Conservation (phyloP, 2,797 vertebrate species). For the Pitangus sulphuratus region DNA sequence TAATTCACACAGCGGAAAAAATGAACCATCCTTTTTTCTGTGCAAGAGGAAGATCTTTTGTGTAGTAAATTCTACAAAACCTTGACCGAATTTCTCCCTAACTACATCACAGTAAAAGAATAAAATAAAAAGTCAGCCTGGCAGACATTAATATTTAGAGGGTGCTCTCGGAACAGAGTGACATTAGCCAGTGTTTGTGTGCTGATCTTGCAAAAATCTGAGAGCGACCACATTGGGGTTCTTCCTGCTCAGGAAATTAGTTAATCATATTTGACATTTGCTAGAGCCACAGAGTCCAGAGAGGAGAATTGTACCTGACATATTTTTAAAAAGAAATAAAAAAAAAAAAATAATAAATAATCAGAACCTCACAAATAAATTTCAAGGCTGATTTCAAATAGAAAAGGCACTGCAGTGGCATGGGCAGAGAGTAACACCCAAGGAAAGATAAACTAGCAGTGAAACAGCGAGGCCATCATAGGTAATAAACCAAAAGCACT, state of each 20-base stretch:
- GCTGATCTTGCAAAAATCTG: conserved; percentile 49
- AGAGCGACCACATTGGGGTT: not conserved
- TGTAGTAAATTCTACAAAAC: not conserved
- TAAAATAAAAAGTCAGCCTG: not conserved
- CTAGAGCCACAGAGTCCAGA: not conserved
- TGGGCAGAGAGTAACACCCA: not conserved
- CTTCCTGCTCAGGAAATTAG: conserved; percentile 10
- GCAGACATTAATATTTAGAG: conserved; percentile 20
- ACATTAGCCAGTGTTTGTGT: not conserved
- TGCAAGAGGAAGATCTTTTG: not conserved
- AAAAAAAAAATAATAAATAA: not conserved
- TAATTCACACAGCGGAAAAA: not conserved
- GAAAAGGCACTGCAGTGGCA: not conserved
- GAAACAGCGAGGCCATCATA: not conserved
- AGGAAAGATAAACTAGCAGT: not conserved
- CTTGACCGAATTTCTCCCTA: not conserved
- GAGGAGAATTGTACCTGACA: not conserved
- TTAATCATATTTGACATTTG: conserved; percentile 23
- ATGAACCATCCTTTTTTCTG: not conserved
- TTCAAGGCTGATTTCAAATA: conserved; percentile 1
- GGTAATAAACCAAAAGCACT: conserved; percentile 19
- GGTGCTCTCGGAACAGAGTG: not conserved
- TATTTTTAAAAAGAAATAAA: not conserved
- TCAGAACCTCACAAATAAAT: conserved; percentile 19
- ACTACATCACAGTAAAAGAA: not conserved